A percentile compares a stretch with the other conserved stretches of the same genome.
phyloP scores from a whole-genome alignment of 2,888 invertebrate genomes.

The Pecten maximus region DNA sequence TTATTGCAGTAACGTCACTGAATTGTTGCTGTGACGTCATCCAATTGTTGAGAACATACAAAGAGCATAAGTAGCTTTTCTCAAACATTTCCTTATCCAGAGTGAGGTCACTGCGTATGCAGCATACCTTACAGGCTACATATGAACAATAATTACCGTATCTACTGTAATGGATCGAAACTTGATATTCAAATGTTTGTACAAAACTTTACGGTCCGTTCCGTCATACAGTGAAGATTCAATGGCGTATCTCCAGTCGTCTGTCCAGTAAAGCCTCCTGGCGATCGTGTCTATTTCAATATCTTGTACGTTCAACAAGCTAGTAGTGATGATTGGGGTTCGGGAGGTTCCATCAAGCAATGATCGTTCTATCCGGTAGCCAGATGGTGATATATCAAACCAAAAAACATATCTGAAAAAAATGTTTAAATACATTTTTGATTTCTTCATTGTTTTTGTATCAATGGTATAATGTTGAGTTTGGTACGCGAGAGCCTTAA shows the following conservation, averaged over 20 bases:
- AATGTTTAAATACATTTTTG: too few relatives aligned
- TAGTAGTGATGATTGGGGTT: neutral
- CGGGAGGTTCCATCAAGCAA: neutral
- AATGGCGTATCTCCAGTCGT: neutral
- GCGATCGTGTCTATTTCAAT: conserved; percentile 22
- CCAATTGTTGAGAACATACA: too few relatives aligned
- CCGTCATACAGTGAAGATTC: neutral
- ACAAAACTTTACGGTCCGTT: neutral
- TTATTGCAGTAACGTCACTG: too few relatives aligned
- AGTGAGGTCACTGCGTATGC: too few relatives aligned
- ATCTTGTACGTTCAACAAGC: neutral
- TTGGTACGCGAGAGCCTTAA: too few relatives aligned
- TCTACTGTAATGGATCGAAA: neutral
- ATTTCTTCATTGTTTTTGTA: too few relatives aligned
- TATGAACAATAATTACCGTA: neutral
- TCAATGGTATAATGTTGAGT: too few relatives aligned
- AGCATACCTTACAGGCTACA: too few relatives aligned
- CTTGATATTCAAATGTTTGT: neutral
- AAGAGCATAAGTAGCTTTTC: too few relatives aligned
- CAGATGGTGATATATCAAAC: conserved; percentile 17
- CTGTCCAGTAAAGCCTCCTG: neutral
- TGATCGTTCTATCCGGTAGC: conserved; percentile 17
- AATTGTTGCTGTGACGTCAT: too few relatives aligned
- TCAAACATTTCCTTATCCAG: too few relatives aligned
- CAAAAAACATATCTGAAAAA: neutral